Conservation (phyloP, 2,888 invertebrate species). For the Gastrophysa polygoni region DNA sequence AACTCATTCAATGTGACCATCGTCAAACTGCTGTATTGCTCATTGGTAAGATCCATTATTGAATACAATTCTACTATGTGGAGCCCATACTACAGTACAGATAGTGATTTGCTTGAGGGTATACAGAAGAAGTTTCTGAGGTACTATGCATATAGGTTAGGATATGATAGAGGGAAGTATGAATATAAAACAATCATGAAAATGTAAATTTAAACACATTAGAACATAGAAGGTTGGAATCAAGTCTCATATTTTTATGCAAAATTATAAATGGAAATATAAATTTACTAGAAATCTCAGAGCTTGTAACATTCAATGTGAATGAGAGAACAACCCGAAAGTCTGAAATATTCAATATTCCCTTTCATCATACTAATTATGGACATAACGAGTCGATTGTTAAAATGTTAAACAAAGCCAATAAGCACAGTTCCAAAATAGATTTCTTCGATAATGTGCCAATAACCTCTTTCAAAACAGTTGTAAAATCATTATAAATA, state of each 20-base stretch:
- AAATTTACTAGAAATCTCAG: neutral
- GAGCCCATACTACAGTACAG: neutral
- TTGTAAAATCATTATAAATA: too few relatives aligned
- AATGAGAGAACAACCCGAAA: slow-evolving; percentile 1
- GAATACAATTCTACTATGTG: neutral
- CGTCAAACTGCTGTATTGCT: neutral
- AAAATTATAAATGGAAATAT: neutral
- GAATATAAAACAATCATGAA: neutral
- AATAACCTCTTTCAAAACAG: too few relatives aligned
- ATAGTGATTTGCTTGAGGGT: neutral
- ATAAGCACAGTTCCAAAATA: too few relatives aligned
- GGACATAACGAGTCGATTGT: neutral
- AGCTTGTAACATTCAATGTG: slow-evolving; percentile 1
- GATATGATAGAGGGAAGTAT: neutral
- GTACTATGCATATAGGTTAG: neutral
- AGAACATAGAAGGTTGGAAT: slow-evolving; percentile 1
- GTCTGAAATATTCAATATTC: neutral
- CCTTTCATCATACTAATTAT: neutral
- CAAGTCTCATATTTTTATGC: neutral
- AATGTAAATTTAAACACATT: neutral
- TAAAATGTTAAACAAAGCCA: too few relatives aligned
- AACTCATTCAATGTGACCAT: neutral
- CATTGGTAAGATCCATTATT: neutral
- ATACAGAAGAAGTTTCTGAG: neutral
- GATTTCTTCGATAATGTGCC: too few relatives aligned